These are phyloP conservation scores for Salmo trutta DNA, from an alignment of 2,797 vertebrate genomes.

Conservation along the genomic window DNA sequence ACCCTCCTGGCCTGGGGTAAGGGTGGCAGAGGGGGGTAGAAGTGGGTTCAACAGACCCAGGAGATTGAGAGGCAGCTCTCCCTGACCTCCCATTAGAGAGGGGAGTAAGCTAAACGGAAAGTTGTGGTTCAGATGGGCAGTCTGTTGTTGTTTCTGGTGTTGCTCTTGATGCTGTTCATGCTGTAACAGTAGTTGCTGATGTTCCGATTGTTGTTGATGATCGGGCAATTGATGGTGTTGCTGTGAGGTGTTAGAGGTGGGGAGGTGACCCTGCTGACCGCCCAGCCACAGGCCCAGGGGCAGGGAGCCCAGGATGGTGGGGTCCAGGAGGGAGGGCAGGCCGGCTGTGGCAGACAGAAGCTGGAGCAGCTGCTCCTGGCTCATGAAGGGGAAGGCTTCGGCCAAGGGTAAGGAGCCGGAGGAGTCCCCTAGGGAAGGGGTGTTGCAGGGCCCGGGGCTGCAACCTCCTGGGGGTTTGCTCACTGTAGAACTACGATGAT, in stretches of 20 bases:
- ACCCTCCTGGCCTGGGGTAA: slow-evolving; percentile 72
- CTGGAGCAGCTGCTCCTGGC: slow-evolving; percentile 87
- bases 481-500: slow-evolving; percentile 49
- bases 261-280: slow-evolving; percentile 63
- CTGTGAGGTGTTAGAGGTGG: slow-evolving; percentile 49
- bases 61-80: slow-evolving; percentile 77
- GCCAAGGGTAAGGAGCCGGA: slow-evolving; percentile 69
- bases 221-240: slow-evolving; percentile 59
- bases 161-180: slow-evolving; percentile 59
- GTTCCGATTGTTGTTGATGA: slow-evolving; percentile 44
- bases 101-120: slow-evolving; percentile 73
- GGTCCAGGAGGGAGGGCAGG: slow-evolving; percentile 78
- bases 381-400: slow-evolving; percentile 88
- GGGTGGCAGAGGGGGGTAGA: slow-evolving; percentile 66
- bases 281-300: slow-evolving; percentile 73
- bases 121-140: slow-evolving; percentile 69
- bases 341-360: slow-evolving; percentile 79
- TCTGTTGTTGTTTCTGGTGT: slow-evolving; percentile 72
- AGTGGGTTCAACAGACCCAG: slow-evolving; percentile 80
- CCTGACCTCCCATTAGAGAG: slow-evolving; percentile 73
- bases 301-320: slow-evolving; percentile 74
- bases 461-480: slow-evolving; percentile 50
- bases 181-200: slow-evolving; percentile 52
- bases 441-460: slow-evolving; percentile 62
- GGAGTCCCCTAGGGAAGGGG: slow-evolving; percentile 56